Conservation (phyloP, 2,113 vertebrate species). For the Megaceryle maxima region DNA sequence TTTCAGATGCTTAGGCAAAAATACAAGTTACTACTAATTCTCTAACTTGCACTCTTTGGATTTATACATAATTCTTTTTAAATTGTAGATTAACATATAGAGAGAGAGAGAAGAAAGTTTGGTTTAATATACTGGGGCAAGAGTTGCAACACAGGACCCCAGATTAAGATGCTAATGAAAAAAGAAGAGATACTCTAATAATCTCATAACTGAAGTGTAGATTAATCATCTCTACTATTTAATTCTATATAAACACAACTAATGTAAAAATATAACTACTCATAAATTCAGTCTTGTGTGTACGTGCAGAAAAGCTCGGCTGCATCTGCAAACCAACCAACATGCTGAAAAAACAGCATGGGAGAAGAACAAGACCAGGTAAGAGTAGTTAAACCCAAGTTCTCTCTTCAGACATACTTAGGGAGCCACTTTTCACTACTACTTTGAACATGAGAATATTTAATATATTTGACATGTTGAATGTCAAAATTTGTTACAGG, state of each 20-base stretch:
- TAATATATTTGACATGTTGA: not conserved
- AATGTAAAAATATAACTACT: too few species aligned
- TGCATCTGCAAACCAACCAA: not conserved
- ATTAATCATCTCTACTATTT: not conserved
- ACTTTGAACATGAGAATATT: not conserved
- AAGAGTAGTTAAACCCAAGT: not conserved
- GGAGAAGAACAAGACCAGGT: not conserved
- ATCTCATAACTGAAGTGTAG: not conserved
- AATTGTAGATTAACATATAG: not conserved
- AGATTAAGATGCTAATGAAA: not conserved
- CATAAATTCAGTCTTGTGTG: not conserved
- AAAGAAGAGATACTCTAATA: not conserved
- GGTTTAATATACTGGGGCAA: not conserved
- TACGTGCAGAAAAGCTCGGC: not conserved
- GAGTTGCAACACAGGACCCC: not conserved
- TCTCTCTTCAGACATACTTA: not conserved
- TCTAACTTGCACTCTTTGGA: not conserved
- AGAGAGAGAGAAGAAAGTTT: not conserved
- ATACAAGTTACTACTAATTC: not conserved
- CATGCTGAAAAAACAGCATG: accelerated
- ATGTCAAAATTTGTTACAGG: not conserved
- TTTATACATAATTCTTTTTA: not conserved
- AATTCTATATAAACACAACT: not conserved
- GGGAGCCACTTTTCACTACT: not conserved
- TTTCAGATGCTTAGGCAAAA: not conserved